Evolutionary conservation across 2,113 vertebrate species (phyloP).

Genomic region (Puntigrus tetrazona): DNA sequence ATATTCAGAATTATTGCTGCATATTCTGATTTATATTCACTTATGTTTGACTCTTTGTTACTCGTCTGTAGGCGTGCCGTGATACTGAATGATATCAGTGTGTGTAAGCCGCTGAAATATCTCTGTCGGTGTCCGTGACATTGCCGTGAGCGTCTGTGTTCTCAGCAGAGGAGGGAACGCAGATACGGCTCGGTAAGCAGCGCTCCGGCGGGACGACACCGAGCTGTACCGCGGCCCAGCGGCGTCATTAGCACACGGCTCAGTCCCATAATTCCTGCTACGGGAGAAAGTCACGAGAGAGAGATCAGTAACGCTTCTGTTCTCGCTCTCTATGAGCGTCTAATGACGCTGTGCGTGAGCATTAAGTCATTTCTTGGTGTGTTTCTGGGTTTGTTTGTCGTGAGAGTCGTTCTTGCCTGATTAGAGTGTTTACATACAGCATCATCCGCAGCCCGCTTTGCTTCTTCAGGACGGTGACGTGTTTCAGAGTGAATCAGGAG

Average conservation of each 20-base stretch:
- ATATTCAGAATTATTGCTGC: no score
- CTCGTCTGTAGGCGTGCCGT: no score
- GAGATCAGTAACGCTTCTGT: no score
- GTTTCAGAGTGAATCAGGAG: neutral
- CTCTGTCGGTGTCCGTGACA: neutral
- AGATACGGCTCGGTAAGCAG: slow-evolving; percentile 3
- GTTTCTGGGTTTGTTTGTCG: neutral
- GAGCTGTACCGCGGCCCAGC: neutral
- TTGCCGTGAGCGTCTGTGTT: slow-evolving; percentile 7
- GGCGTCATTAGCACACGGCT: neutral
- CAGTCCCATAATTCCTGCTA: slow-evolving; percentile 26
- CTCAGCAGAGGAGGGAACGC: neutral
- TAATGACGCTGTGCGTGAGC: neutral
- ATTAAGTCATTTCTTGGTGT: neutral
- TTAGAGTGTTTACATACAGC: neutral
- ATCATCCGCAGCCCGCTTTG: no score
- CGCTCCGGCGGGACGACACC: neutral
- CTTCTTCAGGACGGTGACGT: neutral
- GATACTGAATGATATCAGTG: neutral
- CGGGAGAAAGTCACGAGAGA: neutral
- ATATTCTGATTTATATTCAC: no score
- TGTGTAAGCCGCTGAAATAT: no score
- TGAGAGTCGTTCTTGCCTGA: neutral
- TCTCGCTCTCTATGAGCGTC: no score
- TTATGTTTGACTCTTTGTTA: no score